Base-by-base conservation (phyloP, 2,113 vertebrate species). In the Lepisosteus oculatus region DNA sequence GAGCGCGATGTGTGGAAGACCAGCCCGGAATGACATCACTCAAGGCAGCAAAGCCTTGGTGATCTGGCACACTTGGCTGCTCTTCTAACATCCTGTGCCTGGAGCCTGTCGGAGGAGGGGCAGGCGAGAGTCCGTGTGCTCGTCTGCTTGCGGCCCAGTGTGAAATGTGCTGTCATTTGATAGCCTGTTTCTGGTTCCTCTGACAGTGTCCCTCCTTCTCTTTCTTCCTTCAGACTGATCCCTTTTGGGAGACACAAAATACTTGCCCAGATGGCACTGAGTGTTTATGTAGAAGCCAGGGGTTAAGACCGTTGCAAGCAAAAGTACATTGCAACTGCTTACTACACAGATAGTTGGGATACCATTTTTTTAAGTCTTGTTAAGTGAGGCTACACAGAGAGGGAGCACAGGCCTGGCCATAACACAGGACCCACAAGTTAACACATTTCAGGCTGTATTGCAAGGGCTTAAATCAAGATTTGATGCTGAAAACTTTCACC, bases 291-390 rank as follows among this genome's bases (percentile, higher is more conserved):
- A 84, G 86, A 83, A 87, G 87, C 73, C 14, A 69, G 83, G 86
- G 76, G 82, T 87, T 90, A 89, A 89, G 83, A 79, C 75, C 0
- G 76, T 82, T 84, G 81, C 67, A 79, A 84, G 83, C 78, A 88
- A 72, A 84, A 78, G 77, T 84, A 81, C 80, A 72, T 76, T 73
- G 72, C 81, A 90, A 77, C 83, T 85, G 80, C 81, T 87, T 85
- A 82, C 83, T 84, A 74, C 83, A 84, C 84, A 85, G 84, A 83
- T 88, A 88, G 79, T 88, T 92, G 88, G 84, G 84, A 84, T 83
- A 73, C 68, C 79, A 76, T 51, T 78, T 86, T 75, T 73, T 74
- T 80, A 71, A 75, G 75, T 81, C 83, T 71, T 76, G 78, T 78
- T 79, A 87, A 87, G 83, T 62, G 0, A 55, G 82, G 84, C 74